Base-by-base conservation (phyloP, 2,888 invertebrate genomes). In the Apotomis capreana region DNA sequence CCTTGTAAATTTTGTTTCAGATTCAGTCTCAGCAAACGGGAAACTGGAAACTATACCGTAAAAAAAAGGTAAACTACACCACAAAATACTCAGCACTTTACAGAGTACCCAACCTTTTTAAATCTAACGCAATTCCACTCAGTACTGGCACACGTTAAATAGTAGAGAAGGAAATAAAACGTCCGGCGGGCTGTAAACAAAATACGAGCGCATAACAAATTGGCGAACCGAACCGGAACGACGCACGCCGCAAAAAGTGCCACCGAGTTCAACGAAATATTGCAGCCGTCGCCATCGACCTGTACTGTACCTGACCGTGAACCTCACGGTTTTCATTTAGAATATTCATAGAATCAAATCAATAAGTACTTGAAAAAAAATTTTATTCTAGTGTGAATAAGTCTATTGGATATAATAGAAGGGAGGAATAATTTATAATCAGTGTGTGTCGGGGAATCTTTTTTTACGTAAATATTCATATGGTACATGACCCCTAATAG, bases 221-320 rank as follows among this genome's bases (percentile, higher is more conserved):
- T 74, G 65, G 70, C 58, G 73, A 64, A 76, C 71, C 76, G 74
- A 74, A 76, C 67, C 78, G 75, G 67, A 74, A 74, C 73, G 69
- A 65, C 64, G 64, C 58, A n/a, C 63, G 52, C 68, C 57, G 55
- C 59, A 69, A 71, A 76, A 78, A 80, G 79, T 76, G 74, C 73
- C 68, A 75, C 76, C 75, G 83, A 86, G 84, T 84, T 82, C 84
- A 86, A 84, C 85, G 84, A 83, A 85, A 90, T 89, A 85, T 86
- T 88, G 87, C 76, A 82, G 81, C 84, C 87, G 86, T 83, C 86
- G 87, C 90, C 88, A 87, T 80, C 78, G 57, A 91, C 88, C 91
- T 88, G 37, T 61, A 62, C 40, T 65, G 37, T 90, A 91, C 91
- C 87, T 61, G 74, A 46, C 40, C 76, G 82, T 83, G 84, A 83